Conservation (phyloP, 2,888 invertebrate species). For the Phyto melanocephala region DNA sequence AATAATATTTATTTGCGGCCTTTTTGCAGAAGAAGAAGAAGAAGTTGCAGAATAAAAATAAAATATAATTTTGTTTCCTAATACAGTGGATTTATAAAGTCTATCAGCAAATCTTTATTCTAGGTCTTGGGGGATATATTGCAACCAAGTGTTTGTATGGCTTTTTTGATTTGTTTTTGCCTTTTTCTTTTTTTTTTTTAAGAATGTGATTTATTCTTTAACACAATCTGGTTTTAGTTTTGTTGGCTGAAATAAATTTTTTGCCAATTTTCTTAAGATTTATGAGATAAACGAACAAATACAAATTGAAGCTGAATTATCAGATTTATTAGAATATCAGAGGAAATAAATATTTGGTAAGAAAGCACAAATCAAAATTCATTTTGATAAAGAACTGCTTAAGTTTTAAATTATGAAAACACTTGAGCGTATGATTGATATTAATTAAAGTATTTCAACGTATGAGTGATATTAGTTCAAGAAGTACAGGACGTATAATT, state of each 20-base stretch:
- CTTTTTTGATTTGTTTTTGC: neutral
- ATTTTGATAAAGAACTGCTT: neutral
- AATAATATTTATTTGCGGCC: slow-evolving; percentile 2
- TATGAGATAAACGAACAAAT: slow-evolving; percentile 30
- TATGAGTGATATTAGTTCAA: too few species aligned
- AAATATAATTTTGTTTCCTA: neutral
- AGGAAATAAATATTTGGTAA: neutral
- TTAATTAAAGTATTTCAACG: neutral
- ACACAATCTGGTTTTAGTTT: slow-evolving; percentile 21
- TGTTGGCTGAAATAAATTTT: slow-evolving; percentile 2
- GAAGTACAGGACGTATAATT: neutral
- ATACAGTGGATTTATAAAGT: neutral
- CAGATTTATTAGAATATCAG: slow-evolving; percentile 33
- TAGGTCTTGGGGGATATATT: too few species aligned
- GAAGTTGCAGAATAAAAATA: neutral
- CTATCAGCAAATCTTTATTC: too few species aligned
- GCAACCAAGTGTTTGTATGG: too few species aligned
- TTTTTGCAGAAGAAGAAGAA: neutral
- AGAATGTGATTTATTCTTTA: slow-evolving; percentile 35
- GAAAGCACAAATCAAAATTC: neutral
- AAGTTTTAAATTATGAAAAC: neutral
- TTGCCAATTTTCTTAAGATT: slow-evolving; percentile 60
- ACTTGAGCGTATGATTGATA: neutral
- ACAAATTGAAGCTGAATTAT: slow-evolving; percentile 43
- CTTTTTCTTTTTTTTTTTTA: neutral